phyloP scores from a whole-genome alignment of 2,888 invertebrate genomes.

The Thecocarcelia acutangulata region DNA sequence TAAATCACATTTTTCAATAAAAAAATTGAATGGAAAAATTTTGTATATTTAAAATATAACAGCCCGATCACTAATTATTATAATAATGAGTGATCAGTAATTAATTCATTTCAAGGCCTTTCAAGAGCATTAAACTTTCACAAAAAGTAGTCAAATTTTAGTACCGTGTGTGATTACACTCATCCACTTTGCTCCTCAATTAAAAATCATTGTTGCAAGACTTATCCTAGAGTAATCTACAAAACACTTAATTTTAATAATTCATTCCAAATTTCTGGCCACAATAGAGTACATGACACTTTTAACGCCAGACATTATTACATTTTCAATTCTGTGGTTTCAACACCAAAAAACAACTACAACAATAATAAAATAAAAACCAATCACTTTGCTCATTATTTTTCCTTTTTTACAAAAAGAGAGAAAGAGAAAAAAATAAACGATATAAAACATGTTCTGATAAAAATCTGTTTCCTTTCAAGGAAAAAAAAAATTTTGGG shows the following conservation, averaged over 20 bases:
- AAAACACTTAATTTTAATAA: neutral
- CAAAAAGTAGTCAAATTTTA: too few species aligned
- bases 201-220: neutral
- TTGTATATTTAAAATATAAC: too few species aligned
- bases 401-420: neutral
- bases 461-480: slow-evolving; percentile 64
- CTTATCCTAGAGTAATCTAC: neutral
- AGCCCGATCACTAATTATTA: too few species aligned
- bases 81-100: too few species aligned
- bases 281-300: slow-evolving; percentile 24
- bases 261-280: neutral
- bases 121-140: too few species aligned
- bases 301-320: slow-evolving; percentile 21
- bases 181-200: neutral
- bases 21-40: too few species aligned
- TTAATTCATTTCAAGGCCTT: too few species aligned
- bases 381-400: slow-evolving; percentile 63
- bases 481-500: slow-evolving; percentile 41
- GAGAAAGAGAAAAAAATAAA: slow-evolving; percentile 17
- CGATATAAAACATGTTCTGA: slow-evolving; percentile 48
- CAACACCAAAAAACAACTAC: neutral
- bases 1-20: too few species aligned
- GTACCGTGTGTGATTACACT: too few species aligned
- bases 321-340: slow-evolving; percentile 35
- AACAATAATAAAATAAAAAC: slow-evolving; percentile 31